Base-by-base conservation (phyloP, 2,113 vertebrate genomes). In the Catharus minimus region DNA sequence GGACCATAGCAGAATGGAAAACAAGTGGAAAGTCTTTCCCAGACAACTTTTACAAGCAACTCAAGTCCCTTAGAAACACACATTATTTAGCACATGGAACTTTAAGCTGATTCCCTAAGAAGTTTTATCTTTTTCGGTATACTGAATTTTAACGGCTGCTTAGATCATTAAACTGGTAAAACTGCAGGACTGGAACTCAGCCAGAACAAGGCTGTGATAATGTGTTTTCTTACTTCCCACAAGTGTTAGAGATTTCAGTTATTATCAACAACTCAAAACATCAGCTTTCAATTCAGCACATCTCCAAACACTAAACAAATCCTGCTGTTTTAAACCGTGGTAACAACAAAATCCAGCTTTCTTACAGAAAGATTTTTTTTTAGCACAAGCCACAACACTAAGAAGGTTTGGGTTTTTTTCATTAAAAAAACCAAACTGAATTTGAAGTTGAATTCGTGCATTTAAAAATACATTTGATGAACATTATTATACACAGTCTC, bases 31-130 rank as follows among this genome's bases (percentile, higher is more conserved):
- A 38, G 24, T 27, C 13, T 56, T 58, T 57, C 15, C 60, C 39
- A 38, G 1, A 27, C 11, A 57, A 69, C 18, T 46, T 82, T 17
- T 43, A 49, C 20, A 83, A 56, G 26, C 22, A 81, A 66, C 32
- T 67, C 5, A 55, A 49, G 13, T 9, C 10, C 27, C 18, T 60
- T 30, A 46, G 17, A 67, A 82, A 73, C 26, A 79, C 11, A 3
- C 0, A 2, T 13, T 28, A 17, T 53, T 65, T n/a, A 53, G 22
- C 13, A 49, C 0, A 0, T 16, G 3, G 23, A 61, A 15, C 20
- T 83, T 83, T 65, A 74, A 78, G 23, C 13, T 85, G 26, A 39
- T 57, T 65, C 32, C 75, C 12, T 13, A 46, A 49, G 1, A 39
- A 57, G 15, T 16, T 82, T 49, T 58, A 20, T n/a, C 5, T 58